Evolutionary conservation across 2,113 vertebrate species (phyloP).

Genomic region (Sterna hirundo): DNA sequence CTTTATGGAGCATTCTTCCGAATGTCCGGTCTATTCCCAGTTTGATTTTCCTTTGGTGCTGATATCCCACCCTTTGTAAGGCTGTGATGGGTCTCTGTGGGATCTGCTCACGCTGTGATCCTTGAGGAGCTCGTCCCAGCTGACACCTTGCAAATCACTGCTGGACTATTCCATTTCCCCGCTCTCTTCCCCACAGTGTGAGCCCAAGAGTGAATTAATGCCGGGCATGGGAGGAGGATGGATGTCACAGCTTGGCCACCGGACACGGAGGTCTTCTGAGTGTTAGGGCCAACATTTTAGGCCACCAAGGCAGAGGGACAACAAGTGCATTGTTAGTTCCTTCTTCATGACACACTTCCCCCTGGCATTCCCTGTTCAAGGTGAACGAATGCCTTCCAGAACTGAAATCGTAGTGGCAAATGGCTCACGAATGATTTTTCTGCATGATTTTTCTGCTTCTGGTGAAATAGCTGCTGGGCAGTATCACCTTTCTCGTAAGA

Average conservation of each 20-base stretch:
- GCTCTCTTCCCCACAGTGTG: not conserved
- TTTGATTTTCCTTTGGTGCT: not conserved
- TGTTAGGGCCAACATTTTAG: not conserved
- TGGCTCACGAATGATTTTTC: accelerated
- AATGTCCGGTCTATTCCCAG: not conserved
- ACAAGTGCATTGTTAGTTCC: not conserved
- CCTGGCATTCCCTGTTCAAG: not conserved
- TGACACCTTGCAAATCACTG: not conserved
- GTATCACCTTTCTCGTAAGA: not conserved
- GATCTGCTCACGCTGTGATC: not conserved
- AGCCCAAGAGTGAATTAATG: not conserved
- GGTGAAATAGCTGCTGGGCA: not conserved
- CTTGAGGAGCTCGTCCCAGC: not conserved
- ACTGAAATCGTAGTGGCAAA: not conserved
- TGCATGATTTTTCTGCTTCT: not conserved
- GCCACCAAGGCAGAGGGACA: not conserved
- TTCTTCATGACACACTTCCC: not conserved
- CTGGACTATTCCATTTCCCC: not conserved
- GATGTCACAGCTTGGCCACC: not conserved
- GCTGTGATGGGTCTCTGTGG: not conserved
- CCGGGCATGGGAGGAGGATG: not conserved
- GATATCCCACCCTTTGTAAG: no score
- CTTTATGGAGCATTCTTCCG: not conserved
- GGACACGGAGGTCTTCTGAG: not conserved
- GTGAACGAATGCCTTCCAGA: not conserved